Percentiles rank a stretch among this genome's conserved stretches.
Evolutionary conservation across 1,140 invertebrate species (phyloP).

Genomic region (Ridgeia piscesae): DNA sequence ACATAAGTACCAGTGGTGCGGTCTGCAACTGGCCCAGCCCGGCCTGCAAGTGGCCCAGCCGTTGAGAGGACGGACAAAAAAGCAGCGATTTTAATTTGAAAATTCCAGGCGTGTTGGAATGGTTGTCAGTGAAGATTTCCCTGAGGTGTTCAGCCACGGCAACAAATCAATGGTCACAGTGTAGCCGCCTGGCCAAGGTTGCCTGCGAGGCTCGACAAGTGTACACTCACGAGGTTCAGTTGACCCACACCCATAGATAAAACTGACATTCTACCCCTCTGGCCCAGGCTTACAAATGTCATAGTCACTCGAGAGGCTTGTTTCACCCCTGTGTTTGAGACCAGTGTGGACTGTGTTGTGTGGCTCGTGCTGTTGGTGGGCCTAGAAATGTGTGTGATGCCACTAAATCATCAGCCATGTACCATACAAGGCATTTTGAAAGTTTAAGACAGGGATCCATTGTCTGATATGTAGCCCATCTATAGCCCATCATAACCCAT

Average conservation of each 20-base stretch:
- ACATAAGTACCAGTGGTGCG: too few species aligned
- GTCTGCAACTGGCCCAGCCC: too few species aligned
- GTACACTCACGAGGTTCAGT: not conserved
- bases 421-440: too few species aligned
- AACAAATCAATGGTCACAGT: not conserved
- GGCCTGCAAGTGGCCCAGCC: not conserved
- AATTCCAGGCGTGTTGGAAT: not conserved
- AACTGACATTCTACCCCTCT: not conserved
- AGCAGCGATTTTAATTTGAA: conserved; percentile 1
- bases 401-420: not conserved
- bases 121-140: not conserved
- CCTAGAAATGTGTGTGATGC: not conserved
- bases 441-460: too few species aligned
- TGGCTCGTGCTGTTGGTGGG: not conserved
- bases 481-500: not conserved
- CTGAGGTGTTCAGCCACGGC: not conserved
- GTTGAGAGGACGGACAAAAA: not conserved
- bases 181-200: not conserved
- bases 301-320: not conserved
- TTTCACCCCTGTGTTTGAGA: not conserved
- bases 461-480: not conserved
- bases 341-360: not conserved
- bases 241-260: not conserved
- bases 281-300: not conserved
- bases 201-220: not conserved